A percentile compares a stretch with the other conserved stretches of the same genome.
Conservation (phyloP, 2,113 vertebrate species). For the Gobius niger region DNA sequence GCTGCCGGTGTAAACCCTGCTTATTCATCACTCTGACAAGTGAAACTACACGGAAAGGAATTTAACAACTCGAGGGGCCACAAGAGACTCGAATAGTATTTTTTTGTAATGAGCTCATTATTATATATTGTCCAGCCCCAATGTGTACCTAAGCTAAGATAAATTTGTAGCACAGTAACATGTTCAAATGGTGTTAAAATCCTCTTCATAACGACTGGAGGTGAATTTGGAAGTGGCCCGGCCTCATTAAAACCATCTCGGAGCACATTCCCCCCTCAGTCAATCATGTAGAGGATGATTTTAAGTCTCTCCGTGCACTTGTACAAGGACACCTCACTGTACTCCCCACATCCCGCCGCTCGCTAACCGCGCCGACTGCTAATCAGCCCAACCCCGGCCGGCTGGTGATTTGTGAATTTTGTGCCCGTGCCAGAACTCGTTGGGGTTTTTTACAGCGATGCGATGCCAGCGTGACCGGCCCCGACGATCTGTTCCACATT, state of each 20-base stretch:
- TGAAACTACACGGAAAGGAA: too few species aligned
- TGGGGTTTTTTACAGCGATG: slow-evolving; percentile 44
- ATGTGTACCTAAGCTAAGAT: neutral
- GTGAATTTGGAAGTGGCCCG: neutral
- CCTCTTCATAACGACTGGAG: neutral
- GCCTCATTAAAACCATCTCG: neutral
- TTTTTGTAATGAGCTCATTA: too few species aligned
- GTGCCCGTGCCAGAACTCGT: slow-evolving; percentile 33
- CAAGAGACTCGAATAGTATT: too few species aligned
- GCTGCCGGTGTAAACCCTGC: too few species aligned
- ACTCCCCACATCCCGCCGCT: slow-evolving; percentile 4
- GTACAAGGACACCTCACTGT: slow-evolving; percentile 19
- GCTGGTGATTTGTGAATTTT: slow-evolving; percentile 46
- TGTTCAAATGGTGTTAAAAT: neutral
- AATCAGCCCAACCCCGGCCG: slow-evolving; percentile 31
- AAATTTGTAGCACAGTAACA: neutral
- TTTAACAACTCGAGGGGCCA: too few species aligned
- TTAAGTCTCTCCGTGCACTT: neutral
- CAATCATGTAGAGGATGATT: neutral
- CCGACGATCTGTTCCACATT: slow-evolving; percentile 49
- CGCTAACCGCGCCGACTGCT: slow-evolving; percentile 22
- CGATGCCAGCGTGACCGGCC: slow-evolving; percentile 26
- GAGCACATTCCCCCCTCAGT: neutral
- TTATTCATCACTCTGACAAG: too few species aligned
- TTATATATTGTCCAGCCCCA: too few species aligned